A percentile compares a stretch with the other conserved stretches of the same genome.
Evolutionary conservation across 2,888 invertebrate species (phyloP).

Genomic region (Lasioglossum lativentre): DNA sequence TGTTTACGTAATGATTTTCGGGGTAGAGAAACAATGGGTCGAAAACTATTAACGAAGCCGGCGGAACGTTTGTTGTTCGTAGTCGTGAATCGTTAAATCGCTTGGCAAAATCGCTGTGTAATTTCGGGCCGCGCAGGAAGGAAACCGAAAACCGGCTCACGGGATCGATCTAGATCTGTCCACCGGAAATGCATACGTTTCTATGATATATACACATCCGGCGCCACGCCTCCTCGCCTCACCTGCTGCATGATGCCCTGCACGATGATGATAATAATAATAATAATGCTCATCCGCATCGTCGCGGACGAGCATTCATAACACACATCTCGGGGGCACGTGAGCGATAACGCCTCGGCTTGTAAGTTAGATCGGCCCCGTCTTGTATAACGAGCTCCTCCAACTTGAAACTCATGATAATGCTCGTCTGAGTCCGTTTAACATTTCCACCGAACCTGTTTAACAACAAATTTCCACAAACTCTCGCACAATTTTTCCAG

Average conservation of each 20-base stretch:
- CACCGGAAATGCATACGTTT: conserved; percentile 79
- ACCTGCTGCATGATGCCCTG: conserved; percentile 76
- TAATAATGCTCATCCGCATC: conserved; percentile 70
- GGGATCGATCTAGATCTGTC: conserved; percentile 77
- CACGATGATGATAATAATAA: conserved; percentile 75
- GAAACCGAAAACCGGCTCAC: conserved; percentile 47
- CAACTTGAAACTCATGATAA: conserved; percentile 28
- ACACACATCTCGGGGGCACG: conserved; percentile 64
- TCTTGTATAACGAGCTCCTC: conserved; percentile 52
- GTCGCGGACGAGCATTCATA: conserved; percentile 72
- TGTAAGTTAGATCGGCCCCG: conserved; percentile 36
- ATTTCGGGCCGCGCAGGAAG: conserved; percentile 40
- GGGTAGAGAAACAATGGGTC: not conserved
- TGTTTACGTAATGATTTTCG: not conserved
- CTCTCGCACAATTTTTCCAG: not conserved
- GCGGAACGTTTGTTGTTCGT: not conserved
- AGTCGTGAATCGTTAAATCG: not conserved
- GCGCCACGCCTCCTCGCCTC: conserved; percentile 81
- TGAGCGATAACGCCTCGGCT: conserved; percentile 62
- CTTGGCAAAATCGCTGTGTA: conserved; percentile 18
- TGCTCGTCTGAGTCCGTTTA: conserved; percentile 16
- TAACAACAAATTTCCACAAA: not conserved
- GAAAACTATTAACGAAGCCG: not conserved
- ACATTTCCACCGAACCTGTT: conserved; percentile 17
- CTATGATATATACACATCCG: conserved; percentile 80